phyloP scores from a whole-genome alignment of 2,113 vertebrate genomes.

The Crocuta crocuta region DNA sequence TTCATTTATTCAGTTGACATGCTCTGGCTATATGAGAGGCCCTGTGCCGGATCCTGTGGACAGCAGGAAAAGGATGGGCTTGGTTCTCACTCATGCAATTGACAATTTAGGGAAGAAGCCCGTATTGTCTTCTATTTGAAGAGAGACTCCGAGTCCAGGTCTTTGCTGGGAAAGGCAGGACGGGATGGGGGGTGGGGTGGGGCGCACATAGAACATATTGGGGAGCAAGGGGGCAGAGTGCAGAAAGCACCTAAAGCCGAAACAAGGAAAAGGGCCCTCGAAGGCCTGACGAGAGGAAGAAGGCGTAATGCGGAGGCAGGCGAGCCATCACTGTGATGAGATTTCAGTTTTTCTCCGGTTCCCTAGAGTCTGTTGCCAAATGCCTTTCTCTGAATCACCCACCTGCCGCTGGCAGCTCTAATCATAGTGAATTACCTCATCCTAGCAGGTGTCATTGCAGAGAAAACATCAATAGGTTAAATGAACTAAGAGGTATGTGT shows the following conservation, averaged over 20 bases:
- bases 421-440: conserved; percentile 47
- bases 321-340: neutral
- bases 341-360: neutral
- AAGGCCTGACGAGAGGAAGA: neutral
- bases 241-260: neutral
- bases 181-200: too few species aligned
- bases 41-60: neutral
- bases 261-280: neutral
- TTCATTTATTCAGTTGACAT: neutral
- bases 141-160: neutral
- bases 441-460: neutral
- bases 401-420: conserved; percentile 49
- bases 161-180: neutral
- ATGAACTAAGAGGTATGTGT: neutral
- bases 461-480: neutral
- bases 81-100: neutral
- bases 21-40: neutral
- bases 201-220: neutral
- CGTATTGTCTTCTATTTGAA: neutral
- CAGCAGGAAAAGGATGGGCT: neutral
- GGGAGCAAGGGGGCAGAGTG: neutral
- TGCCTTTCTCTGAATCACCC: neutral
- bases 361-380: conserved; percentile 37
- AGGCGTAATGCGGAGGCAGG: neutral
- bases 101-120: neutral